Conservation (phyloP, 1,140 invertebrate genomes). For the Sycobia sp. region DNA sequence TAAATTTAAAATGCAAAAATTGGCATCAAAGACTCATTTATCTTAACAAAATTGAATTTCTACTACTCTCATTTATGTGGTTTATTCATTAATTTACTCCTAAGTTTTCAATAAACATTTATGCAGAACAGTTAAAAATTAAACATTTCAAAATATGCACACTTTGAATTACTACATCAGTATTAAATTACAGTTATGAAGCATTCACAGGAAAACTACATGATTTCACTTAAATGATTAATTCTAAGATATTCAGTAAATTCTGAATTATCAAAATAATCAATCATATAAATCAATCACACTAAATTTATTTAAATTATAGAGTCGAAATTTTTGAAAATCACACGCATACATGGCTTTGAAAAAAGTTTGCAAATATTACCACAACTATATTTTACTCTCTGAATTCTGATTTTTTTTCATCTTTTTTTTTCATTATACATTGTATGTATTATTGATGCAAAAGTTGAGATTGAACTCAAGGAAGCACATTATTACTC, state of each 20-base stretch:
- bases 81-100: neutral
- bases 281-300: too few species aligned
- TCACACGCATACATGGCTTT: conserved; percentile 22
- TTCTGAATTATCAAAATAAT: too few species aligned
- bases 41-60: conserved; percentile 19
- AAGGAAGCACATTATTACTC: conserved; percentile 54
- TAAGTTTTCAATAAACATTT: neutral
- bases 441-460: conserved; percentile 41
- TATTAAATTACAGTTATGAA: neutral
- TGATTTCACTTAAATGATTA: too few species aligned
- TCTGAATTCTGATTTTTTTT: conserved; percentile 25
- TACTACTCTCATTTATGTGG: neutral
- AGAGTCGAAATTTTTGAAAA: conserved; percentile 24
- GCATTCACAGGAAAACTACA: neutral
- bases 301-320: neutral
- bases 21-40: conserved; percentile 24
- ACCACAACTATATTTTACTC: conserved; percentile 27
- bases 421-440: conserved; percentile 36
- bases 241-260: too few species aligned
- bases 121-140: too few species aligned
- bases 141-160: conserved; percentile 11
- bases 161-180: neutral
- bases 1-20: conserved; percentile 28
- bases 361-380: conserved; percentile 28
- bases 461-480: conserved; percentile 50